phyloP scores from a whole-genome alignment of 2,113 vertebrate species.

The Riparia riparia region DNA sequence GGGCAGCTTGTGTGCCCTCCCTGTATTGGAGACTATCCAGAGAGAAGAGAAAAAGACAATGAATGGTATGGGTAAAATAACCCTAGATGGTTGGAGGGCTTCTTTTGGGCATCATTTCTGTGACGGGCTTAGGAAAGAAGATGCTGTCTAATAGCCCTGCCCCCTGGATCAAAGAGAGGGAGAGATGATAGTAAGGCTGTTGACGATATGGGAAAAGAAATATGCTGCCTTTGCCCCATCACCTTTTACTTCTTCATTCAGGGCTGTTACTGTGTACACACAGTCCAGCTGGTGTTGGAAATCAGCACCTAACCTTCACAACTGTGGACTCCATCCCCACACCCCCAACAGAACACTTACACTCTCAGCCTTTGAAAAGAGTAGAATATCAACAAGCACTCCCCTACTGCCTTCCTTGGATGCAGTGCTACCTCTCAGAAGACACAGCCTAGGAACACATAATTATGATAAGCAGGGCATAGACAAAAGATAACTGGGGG shows the following conservation, averaged over 20 bases:
- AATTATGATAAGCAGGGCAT: background rate
- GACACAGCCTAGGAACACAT: background rate
- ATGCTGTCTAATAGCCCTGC: background rate
- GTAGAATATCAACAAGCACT: background rate
- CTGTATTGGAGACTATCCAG: background rate
- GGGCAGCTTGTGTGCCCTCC: background rate
- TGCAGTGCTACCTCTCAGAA: background rate
- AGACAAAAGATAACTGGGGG: background rate
- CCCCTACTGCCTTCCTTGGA: background rate
- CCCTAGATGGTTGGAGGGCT: rapidly evolving
- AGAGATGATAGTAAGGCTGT: background rate
- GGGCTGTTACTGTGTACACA: background rate
- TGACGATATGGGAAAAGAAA: background rate
- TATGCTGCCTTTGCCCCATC: rapidly evolving
- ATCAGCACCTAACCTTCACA: background rate
- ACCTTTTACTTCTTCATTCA: background rate
- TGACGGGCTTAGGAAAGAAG: background rate
- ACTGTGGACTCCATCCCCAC: rapidly evolving
- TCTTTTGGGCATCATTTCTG: background rate
- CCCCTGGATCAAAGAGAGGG: background rate
- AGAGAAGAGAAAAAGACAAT: background rate
- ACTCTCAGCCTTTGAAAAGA: background rate
- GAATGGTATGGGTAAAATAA: rapidly evolving
- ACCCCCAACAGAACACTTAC: rapidly evolving
- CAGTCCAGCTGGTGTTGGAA: rapidly evolving